Evolutionary conservation across 2,797 vertebrate species (phyloP), one percentile per base, ranked within the genome.

Genomic region (Vespertilio murinus): DNA sequence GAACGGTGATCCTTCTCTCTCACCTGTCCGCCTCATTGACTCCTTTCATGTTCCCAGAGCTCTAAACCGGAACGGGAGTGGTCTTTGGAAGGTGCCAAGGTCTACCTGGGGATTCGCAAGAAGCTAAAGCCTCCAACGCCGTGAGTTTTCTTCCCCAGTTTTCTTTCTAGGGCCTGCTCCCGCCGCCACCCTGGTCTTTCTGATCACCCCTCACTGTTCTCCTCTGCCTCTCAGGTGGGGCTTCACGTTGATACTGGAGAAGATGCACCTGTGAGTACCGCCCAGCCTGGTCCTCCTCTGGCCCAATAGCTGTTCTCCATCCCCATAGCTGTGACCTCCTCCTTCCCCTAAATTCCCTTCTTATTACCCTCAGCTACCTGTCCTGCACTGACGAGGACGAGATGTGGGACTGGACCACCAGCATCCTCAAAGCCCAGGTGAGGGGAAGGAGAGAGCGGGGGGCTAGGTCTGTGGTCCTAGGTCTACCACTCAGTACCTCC

Each of bases 361-460:
- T 96, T 22, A 38, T 80, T 89, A 22, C 33, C 77, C 73, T 71
- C 98, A 99, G 99, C 97, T 99, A 97, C 96, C 97, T 99, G 90
- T 98, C 99, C 95, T 99, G 99, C 93, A 97, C 96, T 1, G 98
- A 98, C 6, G 99, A 99, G 97, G 97, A 98, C 0, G 99, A 99
- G 85, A 98, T 99, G 96, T 99, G 99, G 99, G 99, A 99, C 96
- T 99, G 99, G 99, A 99, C 99, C 96, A 99, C 98, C 83, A 98
- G 98, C 97, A 99, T 99, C 97, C 98, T 99, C 75, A 99, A 99
- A 97, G 99, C 99, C 91, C 99, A 99, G 99, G 99, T 99, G 95
- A 88, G 97, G 94, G 74, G 73, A n/a, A 77, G 28, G 67, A 59
- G 75, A 78, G 54, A 75, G 30, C 35, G 16, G 49, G 83, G 78